These are phyloP conservation scores for Heliconius melpomene DNA, from an alignment of 1,140 invertebrate species.

Conservation along the genomic window DNA sequence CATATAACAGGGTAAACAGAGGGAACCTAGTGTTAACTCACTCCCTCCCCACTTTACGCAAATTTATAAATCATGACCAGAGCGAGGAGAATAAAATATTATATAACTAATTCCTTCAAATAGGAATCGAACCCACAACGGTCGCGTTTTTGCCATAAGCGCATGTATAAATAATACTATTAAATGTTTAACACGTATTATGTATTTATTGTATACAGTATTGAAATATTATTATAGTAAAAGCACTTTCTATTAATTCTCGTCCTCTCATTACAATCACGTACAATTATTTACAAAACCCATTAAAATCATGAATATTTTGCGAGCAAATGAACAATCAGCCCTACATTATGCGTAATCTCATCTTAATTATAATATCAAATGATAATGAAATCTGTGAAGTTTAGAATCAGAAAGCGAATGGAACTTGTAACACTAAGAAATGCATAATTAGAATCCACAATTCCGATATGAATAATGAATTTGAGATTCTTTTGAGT, in stretches of 20 bases:
- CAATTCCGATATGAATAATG: constrained; percentile 41
- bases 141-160: too few species aligned
- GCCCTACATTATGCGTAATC: constrained; percentile 27
- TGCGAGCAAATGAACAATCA: constrained; percentile 21
- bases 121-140: too few species aligned
- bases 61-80: too few species aligned
- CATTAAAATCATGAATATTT: constrained; percentile 18
- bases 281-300: constrained; percentile 15
- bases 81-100: too few species aligned
- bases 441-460: constrained; percentile 43
- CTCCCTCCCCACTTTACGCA: too few species aligned
- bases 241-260: constrained; percentile 4
- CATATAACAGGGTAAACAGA: too few species aligned
- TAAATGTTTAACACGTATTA: too few species aligned
- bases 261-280: neutral
- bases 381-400: constrained; percentile 40
- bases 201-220: neutral
- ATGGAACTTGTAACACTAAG: constrained; percentile 38
- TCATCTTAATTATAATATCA: constrained; percentile 41
- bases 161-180: too few species aligned
- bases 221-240: neutral
- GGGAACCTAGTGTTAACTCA: too few species aligned
- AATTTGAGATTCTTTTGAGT: constrained; percentile 35
- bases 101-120: too few species aligned
- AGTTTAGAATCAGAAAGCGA: constrained; percentile 40